A percentile compares a stretch with the other conserved stretches of the same genome.
Conservation (phyloP, 2,113 vertebrate species). For the Corythornis vintsioides region DNA sequence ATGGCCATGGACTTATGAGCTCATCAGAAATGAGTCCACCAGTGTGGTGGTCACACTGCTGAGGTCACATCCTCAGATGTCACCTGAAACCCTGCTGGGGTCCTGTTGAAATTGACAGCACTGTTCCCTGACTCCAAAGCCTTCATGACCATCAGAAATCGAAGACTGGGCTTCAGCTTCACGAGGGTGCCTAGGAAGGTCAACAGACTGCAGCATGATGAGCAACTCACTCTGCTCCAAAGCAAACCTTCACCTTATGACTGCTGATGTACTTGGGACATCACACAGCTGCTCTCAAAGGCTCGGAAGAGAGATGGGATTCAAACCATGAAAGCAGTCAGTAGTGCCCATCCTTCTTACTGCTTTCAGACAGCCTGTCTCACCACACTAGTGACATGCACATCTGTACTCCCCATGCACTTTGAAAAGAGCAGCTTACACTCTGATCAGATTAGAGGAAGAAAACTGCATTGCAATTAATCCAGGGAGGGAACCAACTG, state of each 20-base stretch:
- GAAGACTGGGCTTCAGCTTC: not conserved
- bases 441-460: constrained; percentile 1
- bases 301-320: not conserved
- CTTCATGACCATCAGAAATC: not conserved
- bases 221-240: not conserved
- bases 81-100: not conserved
- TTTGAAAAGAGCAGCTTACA: constrained; percentile 48
- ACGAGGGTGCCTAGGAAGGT: not conserved
- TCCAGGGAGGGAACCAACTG: not conserved
- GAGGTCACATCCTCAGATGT: not conserved
- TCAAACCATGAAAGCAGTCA: not conserved
- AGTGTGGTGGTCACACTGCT: not conserved
- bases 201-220: not conserved
- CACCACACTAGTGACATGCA: not conserved
- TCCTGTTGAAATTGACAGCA: not conserved
- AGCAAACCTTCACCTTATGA: not conserved
- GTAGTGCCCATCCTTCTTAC: not conserved
- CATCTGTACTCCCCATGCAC: not conserved
- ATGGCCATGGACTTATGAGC: not conserved
- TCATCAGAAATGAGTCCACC: not conserved
- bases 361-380: not conserved
- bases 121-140: not conserved
- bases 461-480: constrained; percentile 37
- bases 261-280: not conserved
- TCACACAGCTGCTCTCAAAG: not conserved